Conservation (phyloP, 2,113 vertebrate genomes). For the Calypte anna region DNA sequence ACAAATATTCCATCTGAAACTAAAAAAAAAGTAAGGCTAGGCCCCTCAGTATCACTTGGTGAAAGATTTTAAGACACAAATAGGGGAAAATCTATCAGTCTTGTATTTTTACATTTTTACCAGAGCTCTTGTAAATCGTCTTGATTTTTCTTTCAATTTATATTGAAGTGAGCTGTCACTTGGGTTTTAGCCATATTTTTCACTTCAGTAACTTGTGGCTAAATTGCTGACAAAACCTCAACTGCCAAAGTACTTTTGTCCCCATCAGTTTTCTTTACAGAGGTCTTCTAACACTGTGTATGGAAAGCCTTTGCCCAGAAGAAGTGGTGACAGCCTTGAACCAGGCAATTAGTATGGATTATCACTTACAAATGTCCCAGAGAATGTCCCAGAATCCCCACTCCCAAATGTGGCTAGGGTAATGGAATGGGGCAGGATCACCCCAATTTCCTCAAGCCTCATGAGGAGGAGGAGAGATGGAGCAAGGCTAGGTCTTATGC, state of each 20-base stretch:
- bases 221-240: conserved; percentile 2
- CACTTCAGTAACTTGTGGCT: conserved; percentile 5
- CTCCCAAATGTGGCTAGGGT: not conserved
- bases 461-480: not conserved
- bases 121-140: not conserved
- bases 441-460: not conserved
- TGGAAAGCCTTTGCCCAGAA: not conserved
- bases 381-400: not conserved
- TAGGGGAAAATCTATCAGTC: not conserved
- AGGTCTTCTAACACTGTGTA: not conserved
- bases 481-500: not conserved
- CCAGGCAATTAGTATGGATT: not conserved
- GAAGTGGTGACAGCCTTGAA: not conserved
- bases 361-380: not conserved
- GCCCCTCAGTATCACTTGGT: not conserved
- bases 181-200: conserved; percentile 23
- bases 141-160: conserved; percentile 21
- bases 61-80: not conserved
- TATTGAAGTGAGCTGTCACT: not conserved
- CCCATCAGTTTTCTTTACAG: not conserved
- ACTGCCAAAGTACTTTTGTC: not conserved
- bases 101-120: not conserved
- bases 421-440: not conserved
- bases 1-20: not conserved
- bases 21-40: not conserved